Conservation (phyloP, 2,888 invertebrate species). For the Pseudoips prasinana region DNA sequence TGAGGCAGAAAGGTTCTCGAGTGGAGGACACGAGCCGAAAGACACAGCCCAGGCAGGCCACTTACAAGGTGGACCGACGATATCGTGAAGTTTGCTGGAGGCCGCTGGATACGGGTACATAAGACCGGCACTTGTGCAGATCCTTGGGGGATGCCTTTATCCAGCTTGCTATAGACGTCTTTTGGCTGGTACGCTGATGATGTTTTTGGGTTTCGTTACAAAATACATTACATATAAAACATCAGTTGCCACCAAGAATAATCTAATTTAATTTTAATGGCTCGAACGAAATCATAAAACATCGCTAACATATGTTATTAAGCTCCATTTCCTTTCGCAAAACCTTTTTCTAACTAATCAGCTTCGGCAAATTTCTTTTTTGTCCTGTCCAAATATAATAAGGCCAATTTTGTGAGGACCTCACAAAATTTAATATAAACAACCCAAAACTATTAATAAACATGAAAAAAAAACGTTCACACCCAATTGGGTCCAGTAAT, state of each 20-base stretch:
- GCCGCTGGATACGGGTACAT: too few relatives aligned
- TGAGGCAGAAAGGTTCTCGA: too few relatives aligned
- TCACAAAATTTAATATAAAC: constrained; percentile 49
- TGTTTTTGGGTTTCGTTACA: too few relatives aligned
- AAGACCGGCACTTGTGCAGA: too few relatives aligned
- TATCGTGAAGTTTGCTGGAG: too few relatives aligned
- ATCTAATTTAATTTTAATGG: constrained; percentile 34
- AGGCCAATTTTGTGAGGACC: constrained; percentile 32
- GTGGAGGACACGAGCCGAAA: too few relatives aligned
- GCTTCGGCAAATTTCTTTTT: constrained; percentile 28
- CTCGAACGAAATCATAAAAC: constrained; percentile 24
- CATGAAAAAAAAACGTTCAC: constrained; percentile 59
- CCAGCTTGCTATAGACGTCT: too few relatives aligned
- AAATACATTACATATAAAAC: too few relatives aligned
- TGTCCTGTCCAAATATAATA: constrained; percentile 14
- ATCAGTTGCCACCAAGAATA: constrained; percentile 13
- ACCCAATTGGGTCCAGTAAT: constrained; percentile 58
- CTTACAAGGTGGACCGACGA: too few relatives aligned
- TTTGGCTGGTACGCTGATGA: too few relatives aligned
- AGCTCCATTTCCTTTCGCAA: constrained; percentile 25
- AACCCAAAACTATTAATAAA: constrained; percentile 45
- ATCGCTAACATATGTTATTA: constrained; percentile 30
- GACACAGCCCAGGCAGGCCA: too few relatives aligned
- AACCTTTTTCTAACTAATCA: constrained; percentile 30
- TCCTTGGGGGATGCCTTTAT: too few relatives aligned